Conservation (phyloP, 2,888 invertebrate genomes). For the Ernsta delagoae region DNA sequence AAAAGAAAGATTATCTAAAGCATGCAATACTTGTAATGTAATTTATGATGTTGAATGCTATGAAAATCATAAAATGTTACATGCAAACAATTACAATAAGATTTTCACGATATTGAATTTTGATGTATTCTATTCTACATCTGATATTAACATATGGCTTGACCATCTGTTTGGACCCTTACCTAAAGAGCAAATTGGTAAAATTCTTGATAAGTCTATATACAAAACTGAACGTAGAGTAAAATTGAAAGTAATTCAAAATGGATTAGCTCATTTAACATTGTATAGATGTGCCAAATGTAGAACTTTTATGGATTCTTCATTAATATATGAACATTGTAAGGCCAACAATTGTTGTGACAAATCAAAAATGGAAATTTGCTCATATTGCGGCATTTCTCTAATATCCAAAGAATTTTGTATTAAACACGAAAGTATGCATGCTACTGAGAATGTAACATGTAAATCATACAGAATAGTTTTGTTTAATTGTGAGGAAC, state of each 20-base stretch:
- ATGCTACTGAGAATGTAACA: slow-evolving; percentile 46
- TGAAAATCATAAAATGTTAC: slow-evolving; percentile 49
- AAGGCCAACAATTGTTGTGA: slow-evolving; percentile 47
- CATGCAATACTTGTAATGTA: slow-evolving; percentile 39
- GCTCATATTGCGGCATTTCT: slow-evolving; percentile 57
- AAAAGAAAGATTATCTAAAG: no score
- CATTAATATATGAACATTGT: slow-evolving; percentile 54
- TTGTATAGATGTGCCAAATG: slow-evolving; percentile 67
- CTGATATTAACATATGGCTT: slow-evolving; percentile 58
- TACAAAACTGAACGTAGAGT: slow-evolving; percentile 64
- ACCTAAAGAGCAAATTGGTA: slow-evolving; percentile 45
- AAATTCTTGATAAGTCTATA: slow-evolving; percentile 57
- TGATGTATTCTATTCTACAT: slow-evolving; percentile 61
- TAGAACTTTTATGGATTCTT: slow-evolving; percentile 54
- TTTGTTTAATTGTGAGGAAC: slow-evolving; percentile 57
- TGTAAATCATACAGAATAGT: slow-evolving; percentile 58
- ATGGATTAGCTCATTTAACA: slow-evolving; percentile 52
- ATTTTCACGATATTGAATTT: slow-evolving; percentile 50
- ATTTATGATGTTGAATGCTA: slow-evolving; percentile 49
- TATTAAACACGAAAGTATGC: slow-evolving; percentile 57
- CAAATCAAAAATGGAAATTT: slow-evolving; percentile 53
- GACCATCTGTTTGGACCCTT: slow-evolving; percentile 56
- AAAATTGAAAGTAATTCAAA: slow-evolving; percentile 61
- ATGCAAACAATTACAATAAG: slow-evolving; percentile 42
- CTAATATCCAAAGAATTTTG: slow-evolving; percentile 53